These are phyloP conservation scores for Python bivittatus DNA, from an alignment of 2,113 vertebrate genomes.

Conservation along the genomic window DNA sequence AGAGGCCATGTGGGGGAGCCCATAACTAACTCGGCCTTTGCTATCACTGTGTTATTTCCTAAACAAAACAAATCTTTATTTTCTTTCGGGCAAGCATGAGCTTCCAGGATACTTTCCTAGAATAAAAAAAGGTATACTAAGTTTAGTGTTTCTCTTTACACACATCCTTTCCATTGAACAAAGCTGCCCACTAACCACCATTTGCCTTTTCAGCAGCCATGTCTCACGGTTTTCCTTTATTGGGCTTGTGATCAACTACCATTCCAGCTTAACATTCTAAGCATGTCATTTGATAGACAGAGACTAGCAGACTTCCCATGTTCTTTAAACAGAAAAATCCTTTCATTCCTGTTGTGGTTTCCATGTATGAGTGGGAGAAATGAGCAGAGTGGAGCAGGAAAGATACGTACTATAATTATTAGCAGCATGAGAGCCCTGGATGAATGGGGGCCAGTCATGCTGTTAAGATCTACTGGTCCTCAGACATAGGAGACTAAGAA, in stretches of 20 bases:
- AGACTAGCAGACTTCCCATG: neutral
- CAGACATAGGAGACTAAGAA: neutral
- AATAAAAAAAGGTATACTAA: neutral
- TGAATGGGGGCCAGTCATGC: neutral
- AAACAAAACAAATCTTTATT: neutral
- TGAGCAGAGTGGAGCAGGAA: neutral
- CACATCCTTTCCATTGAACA: neutral
- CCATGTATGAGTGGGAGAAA: neutral
- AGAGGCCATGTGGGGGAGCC: neutral
- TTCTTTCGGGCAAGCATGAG: neutral
- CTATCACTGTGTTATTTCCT: neutral
- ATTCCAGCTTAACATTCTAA: neutral
- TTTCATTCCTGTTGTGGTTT: neutral
- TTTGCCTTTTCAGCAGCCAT: neutral
- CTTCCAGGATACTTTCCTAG: neutral
- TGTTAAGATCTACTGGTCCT: neutral
- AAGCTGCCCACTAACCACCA: neutral
- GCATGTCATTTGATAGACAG: neutral
- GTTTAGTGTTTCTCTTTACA: neutral
- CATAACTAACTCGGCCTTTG: neutral
- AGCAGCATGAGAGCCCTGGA: neutral
- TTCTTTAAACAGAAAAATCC: neutral
- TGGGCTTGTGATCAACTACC: neutral
- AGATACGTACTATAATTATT: neutral
- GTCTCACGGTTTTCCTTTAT: neutral